Evolutionary conservation across 1,140 invertebrate genomes (phyloP), one percentile per base, ranked within the genome.

Genomic region (Heliothis subflexa): DNA sequence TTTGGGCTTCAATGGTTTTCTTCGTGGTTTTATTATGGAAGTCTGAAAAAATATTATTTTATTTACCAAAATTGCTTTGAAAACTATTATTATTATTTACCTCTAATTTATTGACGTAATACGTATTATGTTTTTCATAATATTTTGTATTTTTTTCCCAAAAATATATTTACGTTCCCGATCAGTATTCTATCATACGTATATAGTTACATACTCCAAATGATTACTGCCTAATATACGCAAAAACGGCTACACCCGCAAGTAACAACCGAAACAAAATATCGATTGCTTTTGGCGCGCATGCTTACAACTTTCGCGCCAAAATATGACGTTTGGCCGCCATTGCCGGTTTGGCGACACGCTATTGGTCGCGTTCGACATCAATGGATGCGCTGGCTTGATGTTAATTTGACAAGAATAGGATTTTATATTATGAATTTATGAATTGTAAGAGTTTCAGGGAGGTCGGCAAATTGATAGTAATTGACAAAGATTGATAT

Each of bases 201-300:
- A 66, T 16, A 66, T 21, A 11, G 16, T 16, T 47, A 66, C 14
- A 40, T 64, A 74, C 55, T 47, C 55, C 40, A 61, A 74, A 49
- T 47, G 50, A 49, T 61, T 57, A 16, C 7, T 52, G 12, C 33
- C 25, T 71, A 61, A 50, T 50, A 59, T 78, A 78, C 59, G 45
- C 68, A 66, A 54, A 79, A 73, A 74, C 57, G 16, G 18, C 52
- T 54, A 28, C 52, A 54, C 50, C 54, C 12, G 66, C 52, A 40
- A 70, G 71, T 82, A 81, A 81, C 79, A 85, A 70, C 78, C 64
- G 50, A 78, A 83, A 78, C 77, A 80, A 75, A 86, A 85, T 89
- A 91, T 91, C 86, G 89, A 91, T 89, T 86, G 74, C 14, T 10
- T 47, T 33, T 50, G 50, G 50, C 82, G 88, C 90, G 88, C 88